phyloP scores from a whole-genome alignment of 2,113 vertebrate species.

The Chroicocephalus ridibundus region DNA sequence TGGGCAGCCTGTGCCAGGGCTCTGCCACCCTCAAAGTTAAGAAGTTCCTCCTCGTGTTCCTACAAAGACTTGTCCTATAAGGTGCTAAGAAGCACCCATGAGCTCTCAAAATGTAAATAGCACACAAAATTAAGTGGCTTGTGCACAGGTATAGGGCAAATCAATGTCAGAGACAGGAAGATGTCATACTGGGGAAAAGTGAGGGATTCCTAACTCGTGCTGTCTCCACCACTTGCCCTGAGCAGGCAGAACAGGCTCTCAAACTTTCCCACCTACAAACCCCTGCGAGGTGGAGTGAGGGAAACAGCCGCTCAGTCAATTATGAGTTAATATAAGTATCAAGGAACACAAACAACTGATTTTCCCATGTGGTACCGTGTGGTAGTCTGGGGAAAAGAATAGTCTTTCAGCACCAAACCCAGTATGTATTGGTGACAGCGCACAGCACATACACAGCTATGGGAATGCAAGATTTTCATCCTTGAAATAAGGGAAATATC shows the following conservation, averaged over 20 bases:
- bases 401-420: neutral
- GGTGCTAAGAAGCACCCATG: neutral
- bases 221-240: neutral
- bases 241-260: neutral
- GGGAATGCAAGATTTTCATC: neutral
- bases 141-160: neutral
- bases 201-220: neutral
- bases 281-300: accelerated
- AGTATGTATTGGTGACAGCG: neutral
- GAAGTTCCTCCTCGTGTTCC: neutral
- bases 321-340: neutral
- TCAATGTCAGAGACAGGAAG: neutral
- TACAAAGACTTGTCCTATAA: neutral
- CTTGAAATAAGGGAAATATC: neutral
- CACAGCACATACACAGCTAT: neutral
- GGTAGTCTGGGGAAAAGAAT: neutral
- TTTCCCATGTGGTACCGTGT: neutral
- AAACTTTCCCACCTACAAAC: neutral
- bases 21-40: no score
- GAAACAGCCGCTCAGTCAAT: neutral
- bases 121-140: neutral
- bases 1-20: no score
- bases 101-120: neutral
- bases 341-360: neutral
- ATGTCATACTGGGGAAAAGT: neutral